Percentiles rank a stretch among this genome's conserved stretches.
These are phyloP conservation scores for Physeter macrocephalus DNA, from an alignment of 2,113 vertebrate genomes.

Conservation along the genomic window DNA sequence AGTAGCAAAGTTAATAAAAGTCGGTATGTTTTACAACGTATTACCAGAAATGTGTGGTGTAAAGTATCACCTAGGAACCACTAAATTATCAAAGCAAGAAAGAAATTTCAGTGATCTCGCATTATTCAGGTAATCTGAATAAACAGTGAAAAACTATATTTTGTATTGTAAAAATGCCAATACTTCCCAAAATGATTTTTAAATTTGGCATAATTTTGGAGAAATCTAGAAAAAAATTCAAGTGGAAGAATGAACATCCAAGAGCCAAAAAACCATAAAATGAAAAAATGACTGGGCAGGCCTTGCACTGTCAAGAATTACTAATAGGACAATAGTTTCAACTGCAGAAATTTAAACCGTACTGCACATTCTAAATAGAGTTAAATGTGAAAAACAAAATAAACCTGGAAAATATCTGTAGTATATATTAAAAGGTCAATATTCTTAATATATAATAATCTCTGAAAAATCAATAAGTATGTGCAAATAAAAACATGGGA, in stretches of 20 bases:
- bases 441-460: neutral
- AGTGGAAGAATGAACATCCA: neutral
- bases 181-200: neutral
- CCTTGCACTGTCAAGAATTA: neutral
- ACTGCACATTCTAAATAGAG: neutral
- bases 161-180: neutral
- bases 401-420: neutral
- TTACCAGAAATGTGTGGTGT: neutral
- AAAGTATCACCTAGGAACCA: neutral
- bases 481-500: neutral
- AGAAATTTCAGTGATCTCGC: neutral
- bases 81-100: neutral
- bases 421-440: neutral
- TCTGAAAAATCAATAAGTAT: neutral
- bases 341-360: neutral
- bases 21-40: neutral
- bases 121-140: neutral
- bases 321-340: neutral
- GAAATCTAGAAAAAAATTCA: slow-evolving; percentile 15
- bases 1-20: neutral
- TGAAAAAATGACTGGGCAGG: neutral
- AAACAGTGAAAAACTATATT: neutral
- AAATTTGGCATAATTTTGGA: neutral
- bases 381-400: neutral
- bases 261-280: neutral